These are phyloP conservation scores for Coregonus ussuriensis DNA, from an alignment of 2,797 vertebrate genomes.

Conservation along the genomic window DNA sequence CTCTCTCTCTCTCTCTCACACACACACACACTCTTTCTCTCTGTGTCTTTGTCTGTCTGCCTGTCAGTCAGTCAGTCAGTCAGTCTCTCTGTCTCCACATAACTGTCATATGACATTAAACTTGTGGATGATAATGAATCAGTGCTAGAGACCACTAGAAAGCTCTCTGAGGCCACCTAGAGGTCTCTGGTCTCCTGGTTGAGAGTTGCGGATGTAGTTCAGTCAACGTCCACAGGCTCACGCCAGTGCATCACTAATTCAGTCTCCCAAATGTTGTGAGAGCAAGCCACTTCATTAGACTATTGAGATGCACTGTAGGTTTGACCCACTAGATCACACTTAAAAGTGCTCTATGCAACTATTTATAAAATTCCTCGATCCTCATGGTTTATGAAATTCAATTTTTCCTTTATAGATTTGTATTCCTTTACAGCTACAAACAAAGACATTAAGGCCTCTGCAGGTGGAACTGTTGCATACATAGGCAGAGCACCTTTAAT, in stretches of 20 bases:
- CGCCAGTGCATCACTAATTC: background rate
- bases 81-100: conserved; percentile 25
- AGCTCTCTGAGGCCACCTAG: background rate
- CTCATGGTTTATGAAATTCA: background rate
- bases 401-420: no score
- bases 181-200: background rate
- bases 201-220: background rate
- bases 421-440: background rate
- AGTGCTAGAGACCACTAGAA: background rate
- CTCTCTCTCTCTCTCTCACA: background rate
- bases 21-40: no score
- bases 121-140: background rate
- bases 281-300: background rate
- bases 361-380: background rate
- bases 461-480: background rate
- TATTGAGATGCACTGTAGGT: background rate
- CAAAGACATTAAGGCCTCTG: no score
- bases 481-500: background rate
- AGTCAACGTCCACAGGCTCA: background rate
- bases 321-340: background rate
- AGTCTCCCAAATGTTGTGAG: background rate
- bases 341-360: background rate
- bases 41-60: no score
- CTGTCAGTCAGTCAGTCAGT: no score
- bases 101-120: background rate